Base-by-base conservation (phyloP, 2,113 vertebrate species). In the Lagopus leucura region DNA sequence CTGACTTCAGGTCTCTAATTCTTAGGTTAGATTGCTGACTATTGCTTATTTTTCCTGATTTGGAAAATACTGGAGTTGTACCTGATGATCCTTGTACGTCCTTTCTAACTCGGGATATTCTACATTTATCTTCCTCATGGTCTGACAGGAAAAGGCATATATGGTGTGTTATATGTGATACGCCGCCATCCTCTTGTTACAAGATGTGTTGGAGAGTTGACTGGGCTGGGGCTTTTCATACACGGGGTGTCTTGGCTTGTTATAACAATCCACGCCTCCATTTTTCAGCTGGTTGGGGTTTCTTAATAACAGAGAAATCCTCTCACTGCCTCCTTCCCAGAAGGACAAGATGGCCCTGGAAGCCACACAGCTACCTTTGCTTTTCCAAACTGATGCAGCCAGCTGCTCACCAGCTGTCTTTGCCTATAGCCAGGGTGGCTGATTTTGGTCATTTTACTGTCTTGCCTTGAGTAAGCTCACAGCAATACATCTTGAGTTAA, bases 281-380 rank as follows among this genome's bases (percentile, higher is more conserved):
- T 63, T 81, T 74, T 15, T 60, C 15, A 81, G 15, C 10, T 61
- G 48, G 25, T 16, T 64, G 11, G 28, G 36, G 25, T 40, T 64
- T 27, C 60, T 63, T 63, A 38, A 38, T 38, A 61, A 18, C 61
- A 17, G 34, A 25, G 38, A 48, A 70, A 12, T 13, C 32, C 10
- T 30, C 21, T 71, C 42, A 7, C 21, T 6, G 2, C 19, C 28
- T 65, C 43, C 25, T 52, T 60, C 16, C n/a, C 16, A 7, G 13
- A 8, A 24, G 38, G 28, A 70, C 25, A 63, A 91, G 45, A 6
- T 63, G 61, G 8, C 16, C 28, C 40, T 77, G 73, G 34, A 30
- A 77, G 6, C 19, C 0, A 4, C 36, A 58, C 19, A 54, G 13
- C 16, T 43, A 5, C 0, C 0, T 11, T 40, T 57, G 30, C 24